These are phyloP conservation scores for Pungitius pungitius DNA, from an alignment of 2,113 vertebrate genomes.

Conservation along the genomic window DNA sequence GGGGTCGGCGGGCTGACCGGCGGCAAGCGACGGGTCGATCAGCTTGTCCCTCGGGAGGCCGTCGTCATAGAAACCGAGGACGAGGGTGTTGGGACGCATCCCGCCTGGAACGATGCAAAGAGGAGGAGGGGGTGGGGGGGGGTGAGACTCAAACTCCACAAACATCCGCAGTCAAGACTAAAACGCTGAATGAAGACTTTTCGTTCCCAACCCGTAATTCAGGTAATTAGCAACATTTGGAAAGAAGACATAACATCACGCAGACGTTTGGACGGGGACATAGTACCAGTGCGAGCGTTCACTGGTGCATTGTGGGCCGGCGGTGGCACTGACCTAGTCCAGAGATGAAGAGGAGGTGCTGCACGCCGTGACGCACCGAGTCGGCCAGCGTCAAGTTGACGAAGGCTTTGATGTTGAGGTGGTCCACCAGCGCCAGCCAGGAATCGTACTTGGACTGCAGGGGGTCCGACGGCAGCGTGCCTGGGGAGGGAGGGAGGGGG, in stretches of 20 bases:
- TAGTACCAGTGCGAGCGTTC: neutral
- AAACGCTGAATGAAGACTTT: neutral
- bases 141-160: no score
- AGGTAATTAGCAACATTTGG: no score
- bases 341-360: constrained; percentile 92
- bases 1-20: constrained; percentile 40
- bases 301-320: neutral
- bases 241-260: no score
- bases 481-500: constrained; percentile 58
- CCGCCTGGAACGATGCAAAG: constrained; percentile 78
- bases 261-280: no score
- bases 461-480: constrained; percentile 85
- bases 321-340: constrained; percentile 85
- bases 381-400: constrained; percentile 88
- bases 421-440: constrained; percentile 90
- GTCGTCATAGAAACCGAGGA: constrained; percentile 89
- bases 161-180: no score
- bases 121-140: neutral
- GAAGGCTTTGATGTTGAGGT: constrained; percentile 91
- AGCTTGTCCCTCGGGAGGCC: constrained; percentile 79
- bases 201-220: no score
- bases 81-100: constrained; percentile 92
- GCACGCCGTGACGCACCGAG: constrained; percentile 86
- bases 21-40: constrained; percentile 63
- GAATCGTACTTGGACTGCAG: constrained; percentile 89